Conservation (phyloP, 2,797 vertebrate species). For the Eremophila alpestris region DNA sequence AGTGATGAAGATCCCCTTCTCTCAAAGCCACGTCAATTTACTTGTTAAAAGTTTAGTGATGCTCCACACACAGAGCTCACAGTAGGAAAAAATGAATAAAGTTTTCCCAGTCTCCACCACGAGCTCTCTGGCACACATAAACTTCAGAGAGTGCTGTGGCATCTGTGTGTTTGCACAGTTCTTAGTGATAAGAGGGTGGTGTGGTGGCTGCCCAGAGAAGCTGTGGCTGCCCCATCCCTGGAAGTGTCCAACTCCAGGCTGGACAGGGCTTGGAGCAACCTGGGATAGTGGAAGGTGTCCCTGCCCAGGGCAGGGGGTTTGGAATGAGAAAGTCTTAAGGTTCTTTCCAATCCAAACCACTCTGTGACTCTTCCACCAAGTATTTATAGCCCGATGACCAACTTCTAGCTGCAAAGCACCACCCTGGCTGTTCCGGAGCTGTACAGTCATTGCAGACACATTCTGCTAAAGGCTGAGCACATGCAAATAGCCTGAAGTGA, state of each 20-base stretch:
- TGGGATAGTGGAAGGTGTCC: background rate
- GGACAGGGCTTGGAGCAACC: background rate
- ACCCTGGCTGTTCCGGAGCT: background rate
- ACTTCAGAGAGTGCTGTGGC: background rate
- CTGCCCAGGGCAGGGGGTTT: background rate
- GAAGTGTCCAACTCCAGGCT: background rate
- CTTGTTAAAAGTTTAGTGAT: background rate
- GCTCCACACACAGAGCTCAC: rapidly evolving
- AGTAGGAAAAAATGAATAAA: background rate
- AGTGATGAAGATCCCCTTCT: background rate
- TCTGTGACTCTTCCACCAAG: background rate
- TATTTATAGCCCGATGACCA: rapidly evolving
- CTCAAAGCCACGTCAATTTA: background rate
- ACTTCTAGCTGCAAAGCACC: background rate
- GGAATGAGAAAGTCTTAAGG: background rate
- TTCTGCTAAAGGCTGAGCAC: background rate
- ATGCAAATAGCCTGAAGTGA: background rate
- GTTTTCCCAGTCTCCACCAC: background rate
- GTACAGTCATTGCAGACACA: background rate
- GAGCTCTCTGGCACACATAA: background rate
- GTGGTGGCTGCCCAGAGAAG: background rate
- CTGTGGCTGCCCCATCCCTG: background rate
- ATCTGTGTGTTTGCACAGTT: background rate
- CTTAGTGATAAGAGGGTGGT: background rate
- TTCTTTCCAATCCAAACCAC: background rate